These are phyloP conservation scores for Drosophila ercepeae DNA, from an alignment of 1,140 invertebrate genomes.

Conservation along the genomic window DNA sequence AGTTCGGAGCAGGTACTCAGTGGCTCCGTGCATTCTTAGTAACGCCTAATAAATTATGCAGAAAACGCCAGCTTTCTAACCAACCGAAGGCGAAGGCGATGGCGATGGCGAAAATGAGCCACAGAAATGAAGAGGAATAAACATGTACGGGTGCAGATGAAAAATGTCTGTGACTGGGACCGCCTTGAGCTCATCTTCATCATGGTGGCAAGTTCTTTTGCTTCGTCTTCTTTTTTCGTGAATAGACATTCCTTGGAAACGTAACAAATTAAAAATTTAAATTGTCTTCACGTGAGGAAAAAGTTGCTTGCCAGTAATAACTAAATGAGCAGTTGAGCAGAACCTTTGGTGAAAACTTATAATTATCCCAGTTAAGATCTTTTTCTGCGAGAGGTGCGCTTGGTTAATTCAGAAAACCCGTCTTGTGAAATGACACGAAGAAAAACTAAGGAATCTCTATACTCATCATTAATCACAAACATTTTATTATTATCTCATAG, in stretches of 20 bases:
- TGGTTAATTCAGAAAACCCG: background rate
- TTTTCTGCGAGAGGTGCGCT: background rate
- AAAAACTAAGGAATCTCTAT: background rate
- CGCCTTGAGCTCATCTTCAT: constrained; percentile 36
- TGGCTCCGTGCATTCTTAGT: constrained; percentile 48
- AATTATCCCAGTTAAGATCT: constrained; percentile 1
- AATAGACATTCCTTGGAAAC: constrained; percentile 14
- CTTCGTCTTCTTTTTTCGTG: constrained; percentile 4
- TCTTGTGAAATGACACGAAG: background rate
- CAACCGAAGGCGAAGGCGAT: constrained; percentile 32
- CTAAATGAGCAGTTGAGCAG: constrained; percentile 38
- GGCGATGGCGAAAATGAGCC: constrained; percentile 8
- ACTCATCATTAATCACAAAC: background rate
- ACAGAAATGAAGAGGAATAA: constrained; percentile 11
- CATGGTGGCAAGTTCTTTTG: constrained; percentile 13
- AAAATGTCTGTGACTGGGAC: constrained; percentile 8
- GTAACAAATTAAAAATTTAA: constrained; percentile 38
- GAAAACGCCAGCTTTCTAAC: constrained; percentile 69
- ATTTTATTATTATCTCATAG: background rate
- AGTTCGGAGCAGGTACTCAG: constrained; percentile 21
- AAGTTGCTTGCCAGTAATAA: constrained; percentile 16
- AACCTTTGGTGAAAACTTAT: constrained; percentile 13
- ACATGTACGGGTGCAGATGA: constrained; percentile 12
- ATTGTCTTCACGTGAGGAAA: constrained; percentile 29
- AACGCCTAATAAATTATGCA: constrained; percentile 80